phyloP scores from a whole-genome alignment of 2,888 invertebrate species.

The Ischnura elegans region DNA sequence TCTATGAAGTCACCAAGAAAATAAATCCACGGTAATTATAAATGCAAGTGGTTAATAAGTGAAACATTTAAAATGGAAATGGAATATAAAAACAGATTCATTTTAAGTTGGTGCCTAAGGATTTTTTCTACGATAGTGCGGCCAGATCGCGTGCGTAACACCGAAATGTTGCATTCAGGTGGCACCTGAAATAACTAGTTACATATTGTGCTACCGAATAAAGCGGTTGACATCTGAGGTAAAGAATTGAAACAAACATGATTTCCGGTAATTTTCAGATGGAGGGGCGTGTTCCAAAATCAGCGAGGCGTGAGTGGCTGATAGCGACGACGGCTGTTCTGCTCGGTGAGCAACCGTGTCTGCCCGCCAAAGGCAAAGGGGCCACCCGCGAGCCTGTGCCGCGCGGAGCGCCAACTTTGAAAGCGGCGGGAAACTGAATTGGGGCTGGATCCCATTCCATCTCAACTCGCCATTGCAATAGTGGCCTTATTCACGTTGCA shows the following conservation, averaged over 20 bases:
- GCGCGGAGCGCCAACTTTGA: slow-evolving; percentile 25
- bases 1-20: too few relatives aligned
- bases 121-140: too few relatives aligned
- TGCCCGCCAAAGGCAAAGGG: slow-evolving; percentile 13
- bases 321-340: slow-evolving; percentile 65
- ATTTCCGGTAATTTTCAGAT: slow-evolving; percentile 63
- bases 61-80: too few relatives aligned
- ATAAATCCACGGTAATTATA: too few relatives aligned
- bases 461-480: neutral
- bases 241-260: slow-evolving; percentile 60
- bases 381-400: neutral
- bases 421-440: neutral
- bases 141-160: neutral
- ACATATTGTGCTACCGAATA: slow-evolving; percentile 16
- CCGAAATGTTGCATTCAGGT: neutral
- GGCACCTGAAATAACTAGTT: neutral
- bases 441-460: neutral
- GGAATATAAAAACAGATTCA: too few relatives aligned
- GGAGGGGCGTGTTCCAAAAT: slow-evolving; percentile 65
- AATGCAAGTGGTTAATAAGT: too few relatives aligned
- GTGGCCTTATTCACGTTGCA: neutral
- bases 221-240: slow-evolving; percentile 16
- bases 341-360: slow-evolving; percentile 61
- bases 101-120: too few relatives aligned
- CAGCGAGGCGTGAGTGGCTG: slow-evolving; percentile 58